A percentile compares a stretch with the other conserved stretches of the same genome.
Evolutionary conservation across 2,113 vertebrate species (phyloP).

Genomic region (Eidolon helvum): DNA sequence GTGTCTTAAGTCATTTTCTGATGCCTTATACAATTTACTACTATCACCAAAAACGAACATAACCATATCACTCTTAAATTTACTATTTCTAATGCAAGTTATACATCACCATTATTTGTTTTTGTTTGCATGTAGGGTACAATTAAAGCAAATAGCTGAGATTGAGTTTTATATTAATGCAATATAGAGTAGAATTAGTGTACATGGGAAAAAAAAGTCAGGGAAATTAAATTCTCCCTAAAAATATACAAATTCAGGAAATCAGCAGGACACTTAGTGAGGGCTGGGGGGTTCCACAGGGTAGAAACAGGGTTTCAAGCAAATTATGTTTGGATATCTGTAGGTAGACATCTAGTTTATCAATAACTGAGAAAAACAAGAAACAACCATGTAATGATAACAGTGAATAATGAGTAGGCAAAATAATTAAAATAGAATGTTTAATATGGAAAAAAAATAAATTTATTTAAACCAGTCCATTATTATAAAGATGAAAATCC

Average conservation of each 20-base stretch:
- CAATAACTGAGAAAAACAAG: background rate
- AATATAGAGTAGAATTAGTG: background rate
- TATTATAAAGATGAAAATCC: background rate
- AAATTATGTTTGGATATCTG: background rate
- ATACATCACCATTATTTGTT: background rate
- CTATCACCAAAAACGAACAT: background rate
- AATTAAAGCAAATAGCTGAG: background rate
- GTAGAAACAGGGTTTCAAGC: background rate
- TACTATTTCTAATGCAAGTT: background rate
- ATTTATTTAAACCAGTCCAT: background rate
- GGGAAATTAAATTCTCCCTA: background rate
- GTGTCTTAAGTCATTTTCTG: too few species aligned
- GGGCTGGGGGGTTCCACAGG: background rate
- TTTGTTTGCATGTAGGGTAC: background rate
- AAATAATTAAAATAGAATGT: background rate
- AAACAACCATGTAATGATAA: background rate
- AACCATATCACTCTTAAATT: background rate
- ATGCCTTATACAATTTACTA: background rate
- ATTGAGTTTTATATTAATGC: background rate
- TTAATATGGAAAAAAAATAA: background rate
- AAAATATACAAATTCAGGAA: background rate
- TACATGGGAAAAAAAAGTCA: accelerated
- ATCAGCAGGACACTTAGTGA: background rate
- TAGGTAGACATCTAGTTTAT: background rate
- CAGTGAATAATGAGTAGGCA: background rate